Conservation (phyloP, 2,888 invertebrate genomes). For the Lissocephala sabroskyi region DNA sequence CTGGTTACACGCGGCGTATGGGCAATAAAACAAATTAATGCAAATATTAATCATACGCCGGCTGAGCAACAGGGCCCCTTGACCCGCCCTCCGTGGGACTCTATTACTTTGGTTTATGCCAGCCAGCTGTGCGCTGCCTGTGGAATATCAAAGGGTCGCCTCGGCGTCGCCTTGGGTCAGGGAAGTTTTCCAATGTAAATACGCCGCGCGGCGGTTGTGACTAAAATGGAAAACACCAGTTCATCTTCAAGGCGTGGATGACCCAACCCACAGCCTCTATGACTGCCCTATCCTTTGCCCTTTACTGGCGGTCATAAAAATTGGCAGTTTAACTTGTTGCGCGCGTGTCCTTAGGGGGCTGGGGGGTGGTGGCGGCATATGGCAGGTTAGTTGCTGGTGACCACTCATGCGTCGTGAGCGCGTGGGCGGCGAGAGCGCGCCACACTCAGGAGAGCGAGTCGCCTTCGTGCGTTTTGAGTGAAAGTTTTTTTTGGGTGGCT, state of each 20-base stretch:
- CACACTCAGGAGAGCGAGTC: too few relatives aligned
- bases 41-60: slow-evolving; percentile 43
- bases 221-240: slow-evolving; percentile 21
- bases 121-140: too few relatives aligned
- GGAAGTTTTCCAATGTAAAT: slow-evolving; percentile 2
- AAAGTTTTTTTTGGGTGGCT: too few relatives aligned
- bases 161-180: too few relatives aligned
- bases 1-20: slow-evolving; percentile 23
- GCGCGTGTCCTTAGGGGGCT: background rate
- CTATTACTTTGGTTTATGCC: too few relatives aligned
- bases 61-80: slow-evolving; percentile 7
- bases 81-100: background rate
- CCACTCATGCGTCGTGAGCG: slow-evolving; percentile 27
- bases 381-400: background rate
- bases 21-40: slow-evolving; percentile 39
- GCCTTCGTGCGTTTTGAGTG: slow-evolving; percentile 15
- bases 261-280: background rate
- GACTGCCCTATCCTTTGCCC: background rate
- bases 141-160: too few relatives aligned
- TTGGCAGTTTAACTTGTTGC: slow-evolving; percentile 30
- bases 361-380: slow-evolving; percentile 1
- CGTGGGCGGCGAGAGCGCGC: background rate
- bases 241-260: background rate
- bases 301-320: slow-evolving; percentile 19
- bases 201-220: background rate